phyloP scores from a whole-genome alignment of 2,113 vertebrate genomes.

The Mastomys coucha region DNA sequence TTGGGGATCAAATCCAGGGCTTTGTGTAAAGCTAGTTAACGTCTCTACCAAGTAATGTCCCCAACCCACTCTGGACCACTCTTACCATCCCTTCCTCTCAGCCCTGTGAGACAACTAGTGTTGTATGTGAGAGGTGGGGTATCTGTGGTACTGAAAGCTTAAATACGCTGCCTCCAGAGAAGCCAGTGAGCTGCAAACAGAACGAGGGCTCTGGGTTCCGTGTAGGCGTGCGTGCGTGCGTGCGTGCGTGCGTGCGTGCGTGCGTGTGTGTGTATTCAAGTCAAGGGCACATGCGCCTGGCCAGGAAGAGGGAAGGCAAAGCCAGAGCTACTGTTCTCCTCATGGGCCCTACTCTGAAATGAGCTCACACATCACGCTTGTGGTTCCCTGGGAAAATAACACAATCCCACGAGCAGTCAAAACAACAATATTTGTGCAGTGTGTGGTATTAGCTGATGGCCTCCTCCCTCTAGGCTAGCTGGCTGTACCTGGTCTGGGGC shows the following conservation, averaged over 20 bases:
- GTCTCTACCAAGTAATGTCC: background rate
- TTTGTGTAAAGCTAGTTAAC: background rate
- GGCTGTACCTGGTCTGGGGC: background rate
- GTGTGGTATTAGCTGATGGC: background rate
- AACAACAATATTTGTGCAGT: conserved; percentile 74
- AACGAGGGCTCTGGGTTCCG: background rate
- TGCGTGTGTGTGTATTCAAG: no score
- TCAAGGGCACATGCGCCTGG: background rate
- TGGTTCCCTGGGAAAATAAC: conserved; percentile 63
- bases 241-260: rapidly evolving
- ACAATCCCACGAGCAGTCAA: conserved; percentile 58
- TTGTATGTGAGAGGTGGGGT: background rate
- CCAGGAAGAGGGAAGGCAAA: background rate
- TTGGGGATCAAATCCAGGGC: background rate
- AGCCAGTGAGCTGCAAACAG: background rate
- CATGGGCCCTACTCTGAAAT: conserved; percentile 36
- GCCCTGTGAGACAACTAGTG: background rate
- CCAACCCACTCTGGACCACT: background rate
- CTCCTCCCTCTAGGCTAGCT: conserved; percentile 32
- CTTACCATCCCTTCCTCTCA: background rate
- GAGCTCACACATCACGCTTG: conserved; percentile 2
- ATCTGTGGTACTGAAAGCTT: background rate
- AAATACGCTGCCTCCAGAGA: background rate
- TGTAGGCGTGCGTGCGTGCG: background rate
- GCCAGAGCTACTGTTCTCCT: background rate